Percentiles rank a stretch among this genome's conserved stretches.
Conservation (phyloP, 1,140 invertebrate genomes). For the Melipona quadrifasciata region DNA sequence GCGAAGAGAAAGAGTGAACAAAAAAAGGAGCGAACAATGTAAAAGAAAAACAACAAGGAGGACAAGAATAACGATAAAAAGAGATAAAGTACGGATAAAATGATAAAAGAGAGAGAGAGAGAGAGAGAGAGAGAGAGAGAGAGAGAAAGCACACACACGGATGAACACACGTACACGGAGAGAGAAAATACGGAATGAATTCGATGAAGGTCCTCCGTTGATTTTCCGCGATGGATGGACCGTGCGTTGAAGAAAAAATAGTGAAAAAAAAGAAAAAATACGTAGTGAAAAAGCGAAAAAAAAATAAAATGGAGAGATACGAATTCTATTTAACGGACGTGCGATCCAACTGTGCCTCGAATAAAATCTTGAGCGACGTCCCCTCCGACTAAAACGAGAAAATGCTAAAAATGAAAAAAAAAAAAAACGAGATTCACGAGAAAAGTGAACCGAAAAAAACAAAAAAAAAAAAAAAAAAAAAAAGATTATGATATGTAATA, state of each 20-base stretch:
- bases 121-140: too few relatives aligned
- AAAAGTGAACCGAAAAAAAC: neutral
- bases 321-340: constrained; percentile 27
- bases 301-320: neutral
- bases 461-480: neutral
- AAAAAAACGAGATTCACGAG: neutral
- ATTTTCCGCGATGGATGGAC: neutral
- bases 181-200: neutral
- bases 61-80: neutral
- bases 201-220: neutral
- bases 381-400: constrained; percentile 46
- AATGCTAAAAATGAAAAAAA: neutral
- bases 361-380: constrained; percentile 59
- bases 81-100: neutral
- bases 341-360: constrained; percentile 53
- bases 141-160: neutral
- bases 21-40: neutral
- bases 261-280: neutral
- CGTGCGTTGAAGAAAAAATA: neutral
- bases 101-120: too few relatives aligned
- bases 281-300: neutral
- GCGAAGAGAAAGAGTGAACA: neutral
- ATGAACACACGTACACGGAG: neutral
- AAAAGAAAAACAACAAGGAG: neutral
- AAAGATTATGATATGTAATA: constrained; percentile 46